Evolutionary conservation across 2,797 vertebrate species (phyloP), one percentile per base, ranked within the genome.

Genomic region (Galago senegalensis): DNA sequence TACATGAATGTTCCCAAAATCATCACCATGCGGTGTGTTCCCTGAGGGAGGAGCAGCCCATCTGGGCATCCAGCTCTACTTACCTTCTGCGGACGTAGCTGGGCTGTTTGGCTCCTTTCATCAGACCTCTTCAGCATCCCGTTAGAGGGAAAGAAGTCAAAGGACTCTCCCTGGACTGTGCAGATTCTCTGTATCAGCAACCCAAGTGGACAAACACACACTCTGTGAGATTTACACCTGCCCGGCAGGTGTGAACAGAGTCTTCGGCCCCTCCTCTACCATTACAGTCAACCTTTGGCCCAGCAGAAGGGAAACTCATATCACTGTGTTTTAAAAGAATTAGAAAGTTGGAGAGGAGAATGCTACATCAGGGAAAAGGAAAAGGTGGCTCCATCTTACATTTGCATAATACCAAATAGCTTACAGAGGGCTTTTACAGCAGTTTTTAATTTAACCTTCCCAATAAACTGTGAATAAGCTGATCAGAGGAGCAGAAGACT

Each of bases 61-160:
- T 25, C 79, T 0, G 0, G 2, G 0, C 16, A 17, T 17, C 67
- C 23, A 21, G 53, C 5, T 21, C 37, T 77, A 20, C 34, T 4
- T 63, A 18, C 60, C 37, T 85, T 29, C 43, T 43, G n/a, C 65
- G n/a, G 46, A 58, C 17, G 3, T 9, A 2, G 9, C 16, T 49
- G 31, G 2, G 25, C 34, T 12, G 7, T 43, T 67, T 12, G 5
- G 18, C 12, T 20, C 56, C 27, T 10, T n/a, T 60, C 43, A 75
- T 72, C 43, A 75, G 43, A 40, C 25, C 37, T 46, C 8, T 7
- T 34, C 63, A 23, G 21, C 61, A 60, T 60, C 34, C 29, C 31
- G 49, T 58, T 60, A 23, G 7, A 69, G 53, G 49, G 10, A 13
- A 75, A 34, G 34, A 69, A 23, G 5, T 12, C 34, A 12, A 56